Evolutionary conservation across 2,797 vertebrate genomes (phyloP).

Genomic region (Sparus aurata): DNA sequence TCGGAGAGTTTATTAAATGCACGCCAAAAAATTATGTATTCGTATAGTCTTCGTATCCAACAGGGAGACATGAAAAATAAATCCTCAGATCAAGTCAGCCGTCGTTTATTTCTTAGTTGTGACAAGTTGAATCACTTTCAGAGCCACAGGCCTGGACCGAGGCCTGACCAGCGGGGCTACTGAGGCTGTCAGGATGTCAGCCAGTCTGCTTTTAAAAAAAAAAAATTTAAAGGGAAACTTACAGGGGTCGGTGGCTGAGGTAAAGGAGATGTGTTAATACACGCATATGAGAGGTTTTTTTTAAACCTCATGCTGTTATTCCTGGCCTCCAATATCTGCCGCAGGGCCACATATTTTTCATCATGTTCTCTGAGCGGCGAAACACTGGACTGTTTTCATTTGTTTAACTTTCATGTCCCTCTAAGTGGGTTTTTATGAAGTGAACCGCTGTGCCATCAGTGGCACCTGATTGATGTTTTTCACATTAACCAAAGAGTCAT

Average conservation of each 20-base stretch:
- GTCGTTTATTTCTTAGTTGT: constrained; percentile 20
- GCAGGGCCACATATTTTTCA: constrained; percentile 69
- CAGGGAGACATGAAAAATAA: background rate
- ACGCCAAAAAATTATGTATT: background rate
- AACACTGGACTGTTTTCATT: constrained; percentile 66
- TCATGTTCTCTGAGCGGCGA: constrained; percentile 64
- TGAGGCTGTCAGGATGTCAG: constrained; percentile 43
- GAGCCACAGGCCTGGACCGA: constrained; percentile 28
- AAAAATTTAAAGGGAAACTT: constrained; percentile 39
- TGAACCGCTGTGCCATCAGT: constrained; percentile 42
- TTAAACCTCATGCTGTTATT: constrained; percentile 72
- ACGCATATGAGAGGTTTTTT: constrained; percentile 49
- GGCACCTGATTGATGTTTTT: constrained; percentile 49
- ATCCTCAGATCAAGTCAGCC: background rate
- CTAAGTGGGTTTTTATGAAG: constrained; percentile 59
- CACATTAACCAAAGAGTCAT: constrained; percentile 39
- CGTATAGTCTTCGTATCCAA: background rate
- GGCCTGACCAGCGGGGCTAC: constrained; percentile 29
- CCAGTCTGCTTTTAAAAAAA: constrained; percentile 20
- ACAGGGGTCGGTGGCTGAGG: constrained; percentile 32
- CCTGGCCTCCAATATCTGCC: constrained; percentile 66
- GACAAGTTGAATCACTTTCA: constrained; percentile 22
- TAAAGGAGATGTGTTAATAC: constrained; percentile 54
- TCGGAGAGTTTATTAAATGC: background rate
- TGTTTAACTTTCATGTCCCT: constrained; percentile 65